Conservation (phyloP, 2,888 invertebrate species). For the Bombylius discolor region DNA sequence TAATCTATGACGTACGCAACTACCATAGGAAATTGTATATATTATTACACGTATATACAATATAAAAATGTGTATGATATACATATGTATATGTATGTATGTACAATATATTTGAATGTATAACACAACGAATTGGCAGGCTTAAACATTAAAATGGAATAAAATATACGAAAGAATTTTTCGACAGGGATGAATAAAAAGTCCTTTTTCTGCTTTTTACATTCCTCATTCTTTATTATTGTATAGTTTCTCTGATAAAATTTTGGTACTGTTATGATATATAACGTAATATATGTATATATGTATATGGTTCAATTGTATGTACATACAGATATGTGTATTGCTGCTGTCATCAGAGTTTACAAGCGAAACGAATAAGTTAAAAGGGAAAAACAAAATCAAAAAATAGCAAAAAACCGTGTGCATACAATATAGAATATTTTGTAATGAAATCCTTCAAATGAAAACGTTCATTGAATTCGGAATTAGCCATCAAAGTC, state of each 20-base stretch:
- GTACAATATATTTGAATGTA: too few relatives aligned
- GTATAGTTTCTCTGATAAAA: neutral
- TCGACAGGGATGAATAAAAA: neutral
- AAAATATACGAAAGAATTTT: neutral
- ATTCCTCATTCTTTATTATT: neutral
- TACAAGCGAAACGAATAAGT: neutral
- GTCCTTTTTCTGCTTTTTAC: neutral
- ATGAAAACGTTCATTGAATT: constrained; percentile 6
- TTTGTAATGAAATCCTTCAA: constrained; percentile 9
- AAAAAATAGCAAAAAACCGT: constrained; percentile 4
- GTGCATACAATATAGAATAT: neutral
- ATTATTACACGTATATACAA: neutral
- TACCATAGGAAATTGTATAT: constrained; percentile 24
- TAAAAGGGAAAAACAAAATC: neutral
- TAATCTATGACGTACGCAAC: constrained; percentile 40
- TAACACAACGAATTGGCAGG: too few relatives aligned
- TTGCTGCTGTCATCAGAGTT: too few relatives aligned
- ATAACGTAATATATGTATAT: neutral
- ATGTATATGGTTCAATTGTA: too few relatives aligned
- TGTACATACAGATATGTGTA: too few relatives aligned
- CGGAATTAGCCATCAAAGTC: neutral
- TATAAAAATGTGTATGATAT: neutral
- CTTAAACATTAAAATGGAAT: neutral
- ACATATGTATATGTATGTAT: neutral
- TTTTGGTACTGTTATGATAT: neutral